These are phyloP conservation scores for Acanthopagrus latus DNA, from an alignment of 2,797 vertebrate species.

Conservation along the genomic window DNA sequence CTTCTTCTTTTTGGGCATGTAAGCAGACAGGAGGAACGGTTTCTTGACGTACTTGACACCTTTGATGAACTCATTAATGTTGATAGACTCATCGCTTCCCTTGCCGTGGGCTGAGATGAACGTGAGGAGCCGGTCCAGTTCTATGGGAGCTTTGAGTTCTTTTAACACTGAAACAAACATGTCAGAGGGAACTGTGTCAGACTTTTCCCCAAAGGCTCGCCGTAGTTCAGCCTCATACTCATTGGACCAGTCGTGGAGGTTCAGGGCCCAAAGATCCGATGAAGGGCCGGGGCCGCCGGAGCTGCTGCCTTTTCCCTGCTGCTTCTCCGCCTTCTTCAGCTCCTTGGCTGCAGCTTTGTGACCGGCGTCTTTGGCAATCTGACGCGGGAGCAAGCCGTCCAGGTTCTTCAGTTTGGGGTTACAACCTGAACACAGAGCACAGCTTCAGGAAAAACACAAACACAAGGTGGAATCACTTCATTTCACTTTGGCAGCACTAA, in stretches of 20 bases:
- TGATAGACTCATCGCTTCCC: constrained; percentile 75
- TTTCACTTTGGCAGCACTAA: not conserved
- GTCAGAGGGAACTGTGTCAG: constrained; percentile 73
- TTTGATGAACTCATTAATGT: constrained; percentile 89
- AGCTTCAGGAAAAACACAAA: constrained; percentile 18
- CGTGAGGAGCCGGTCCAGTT: constrained; percentile 65
- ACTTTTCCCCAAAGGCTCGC: constrained; percentile 66
- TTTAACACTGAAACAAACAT: constrained; percentile 85
- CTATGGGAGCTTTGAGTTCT: constrained; percentile 78
- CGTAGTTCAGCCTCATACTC: constrained; percentile 84
- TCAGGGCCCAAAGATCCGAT: constrained; percentile 85
- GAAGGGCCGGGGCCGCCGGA: not conserved
- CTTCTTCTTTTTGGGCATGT: constrained; percentile 87
- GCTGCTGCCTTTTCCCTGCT: constrained; percentile 77
- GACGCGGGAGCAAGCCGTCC: constrained; percentile 84
- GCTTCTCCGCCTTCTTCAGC: constrained; percentile 86
- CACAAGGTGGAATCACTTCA: constrained; percentile 1
- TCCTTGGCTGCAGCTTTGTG: constrained; percentile 88
- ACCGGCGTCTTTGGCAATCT: constrained; percentile 86
- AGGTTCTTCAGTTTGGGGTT: constrained; percentile 91
- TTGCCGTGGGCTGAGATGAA: constrained; percentile 84
- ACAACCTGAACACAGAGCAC: constrained; percentile 86
- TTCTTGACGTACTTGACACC: constrained; percentile 91
- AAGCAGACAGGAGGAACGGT: constrained; percentile 86
- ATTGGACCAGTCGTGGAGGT: constrained; percentile 92